Percentiles rank a stretch among this genome's conserved stretches.
Conservation (phyloP, 2,888 invertebrate genomes). For the Agrochola macilenta region DNA sequence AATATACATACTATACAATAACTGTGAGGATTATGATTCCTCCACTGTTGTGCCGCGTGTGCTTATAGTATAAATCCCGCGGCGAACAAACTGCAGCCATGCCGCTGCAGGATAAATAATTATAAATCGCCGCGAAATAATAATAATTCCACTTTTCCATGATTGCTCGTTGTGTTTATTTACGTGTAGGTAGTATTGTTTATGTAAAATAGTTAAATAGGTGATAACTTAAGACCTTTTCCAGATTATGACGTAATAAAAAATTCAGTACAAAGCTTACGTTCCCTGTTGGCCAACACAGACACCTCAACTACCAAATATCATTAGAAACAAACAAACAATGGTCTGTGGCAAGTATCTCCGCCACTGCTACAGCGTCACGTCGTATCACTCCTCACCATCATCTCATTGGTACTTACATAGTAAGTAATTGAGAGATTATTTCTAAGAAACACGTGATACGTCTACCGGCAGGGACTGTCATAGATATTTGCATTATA, state of each 20-base stretch:
- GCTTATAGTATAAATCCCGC: constrained; percentile 29
- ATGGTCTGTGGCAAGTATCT: background rate
- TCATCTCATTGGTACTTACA: background rate
- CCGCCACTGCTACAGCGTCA: no score
- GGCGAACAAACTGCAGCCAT: constrained; percentile 48
- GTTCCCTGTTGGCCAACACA: no score
- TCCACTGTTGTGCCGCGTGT: constrained; percentile 29
- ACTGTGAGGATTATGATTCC: background rate
- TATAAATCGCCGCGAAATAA: constrained; percentile 58
- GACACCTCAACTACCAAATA: no score
- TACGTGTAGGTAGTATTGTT: constrained; percentile 5
- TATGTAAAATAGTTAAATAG: constrained; percentile 1
- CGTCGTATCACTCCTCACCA: background rate
- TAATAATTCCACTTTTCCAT: constrained; percentile 49
- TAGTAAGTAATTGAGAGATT: background rate
- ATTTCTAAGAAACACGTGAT: background rate
- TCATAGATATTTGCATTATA: background rate
- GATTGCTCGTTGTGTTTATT: constrained; percentile 34
- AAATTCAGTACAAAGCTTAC: background rate
- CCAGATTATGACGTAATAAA: background rate
- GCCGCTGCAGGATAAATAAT: constrained; percentile 55
- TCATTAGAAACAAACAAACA: background rate
- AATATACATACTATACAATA: background rate
- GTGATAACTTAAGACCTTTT: background rate
- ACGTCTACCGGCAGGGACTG: background rate